phyloP scores from a whole-genome alignment of 2,888 invertebrate genomes.

The Agrypnus murinus region DNA sequence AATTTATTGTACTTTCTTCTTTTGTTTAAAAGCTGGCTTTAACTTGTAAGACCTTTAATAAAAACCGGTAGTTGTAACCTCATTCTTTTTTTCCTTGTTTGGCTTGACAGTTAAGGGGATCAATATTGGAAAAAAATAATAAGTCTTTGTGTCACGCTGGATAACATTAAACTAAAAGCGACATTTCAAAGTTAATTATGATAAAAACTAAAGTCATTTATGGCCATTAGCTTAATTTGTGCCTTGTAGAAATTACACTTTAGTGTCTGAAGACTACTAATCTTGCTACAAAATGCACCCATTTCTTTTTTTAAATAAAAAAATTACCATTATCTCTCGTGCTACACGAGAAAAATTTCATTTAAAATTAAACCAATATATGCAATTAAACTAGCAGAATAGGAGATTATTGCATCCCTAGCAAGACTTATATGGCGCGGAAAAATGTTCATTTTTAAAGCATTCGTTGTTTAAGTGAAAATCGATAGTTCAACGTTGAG shows the following conservation, averaged over 20 bases:
- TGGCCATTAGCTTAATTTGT: constrained; percentile 34
- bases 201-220: constrained; percentile 32
- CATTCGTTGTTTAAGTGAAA: constrained; percentile 22
- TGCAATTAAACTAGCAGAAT: constrained; percentile 19
- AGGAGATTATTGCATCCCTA: constrained; percentile 22
- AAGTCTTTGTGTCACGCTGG: background rate
- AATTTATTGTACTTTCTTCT: too few relatives aligned
- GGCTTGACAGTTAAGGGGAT: too few relatives aligned
- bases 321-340: constrained; percentile 5
- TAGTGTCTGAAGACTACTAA: constrained; percentile 30
- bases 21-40: too few relatives aligned
- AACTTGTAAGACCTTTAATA: too few relatives aligned
- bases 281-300: constrained; percentile 6
- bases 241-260: constrained; percentile 25
- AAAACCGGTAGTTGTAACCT: too few relatives aligned
- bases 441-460: constrained; percentile 25
- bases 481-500: constrained; percentile 10
- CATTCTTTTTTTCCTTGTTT: too few relatives aligned
- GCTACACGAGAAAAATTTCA: constrained; percentile 13
- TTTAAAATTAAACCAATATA: constrained; percentile 20
- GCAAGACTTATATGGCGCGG: constrained; percentile 9
- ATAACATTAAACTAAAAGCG: constrained; percentile 21
- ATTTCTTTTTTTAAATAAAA: constrained; percentile 12
- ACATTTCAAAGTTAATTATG: constrained; percentile 32
- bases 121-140: too few relatives aligned